phyloP scores from a whole-genome alignment of 2,113 vertebrate species.

The Ancistrus triradiatus region DNA sequence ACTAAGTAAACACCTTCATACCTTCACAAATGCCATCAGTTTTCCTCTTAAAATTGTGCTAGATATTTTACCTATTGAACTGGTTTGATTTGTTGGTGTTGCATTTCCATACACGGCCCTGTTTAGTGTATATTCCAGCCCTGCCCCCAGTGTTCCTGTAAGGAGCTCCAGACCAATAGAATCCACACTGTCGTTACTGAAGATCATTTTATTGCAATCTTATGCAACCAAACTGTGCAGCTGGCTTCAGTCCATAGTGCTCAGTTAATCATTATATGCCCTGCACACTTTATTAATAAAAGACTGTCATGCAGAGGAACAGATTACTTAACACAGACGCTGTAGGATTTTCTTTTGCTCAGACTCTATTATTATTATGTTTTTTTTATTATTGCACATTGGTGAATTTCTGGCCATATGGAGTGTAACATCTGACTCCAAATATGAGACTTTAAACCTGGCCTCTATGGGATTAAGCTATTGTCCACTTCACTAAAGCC shows the following conservation, averaged over 20 bases:
- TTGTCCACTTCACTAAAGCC: slow-evolving; percentile 47
- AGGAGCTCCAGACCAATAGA: too few species aligned
- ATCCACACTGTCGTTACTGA: too few species aligned
- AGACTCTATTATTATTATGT: not conserved
- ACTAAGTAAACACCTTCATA: too few species aligned
- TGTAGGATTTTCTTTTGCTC: not conserved
- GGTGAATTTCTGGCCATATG: not conserved
- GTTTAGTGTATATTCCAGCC: too few species aligned
- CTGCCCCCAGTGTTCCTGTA: too few species aligned
- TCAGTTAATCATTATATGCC: slow-evolving; percentile 35
- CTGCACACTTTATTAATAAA: slow-evolving; percentile 23
- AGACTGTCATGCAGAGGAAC: not conserved
- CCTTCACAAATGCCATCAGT: too few species aligned
- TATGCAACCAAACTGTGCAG: not conserved
- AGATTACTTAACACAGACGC: too few species aligned
- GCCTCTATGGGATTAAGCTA: slow-evolving; percentile 51
- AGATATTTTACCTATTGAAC: too few species aligned
- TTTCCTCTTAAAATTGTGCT: too few species aligned
- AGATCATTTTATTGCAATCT: too few species aligned
- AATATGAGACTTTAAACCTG: slow-evolving; percentile 7
- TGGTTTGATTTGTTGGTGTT: too few species aligned
- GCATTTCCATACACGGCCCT: too few species aligned
- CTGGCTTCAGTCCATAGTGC: slow-evolving; percentile 28
- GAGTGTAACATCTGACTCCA: slow-evolving; percentile 9
- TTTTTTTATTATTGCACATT: not conserved